These are phyloP conservation scores for Megamerina dolium DNA, from an alignment of 2,888 invertebrate species.

Conservation along the genomic window DNA sequence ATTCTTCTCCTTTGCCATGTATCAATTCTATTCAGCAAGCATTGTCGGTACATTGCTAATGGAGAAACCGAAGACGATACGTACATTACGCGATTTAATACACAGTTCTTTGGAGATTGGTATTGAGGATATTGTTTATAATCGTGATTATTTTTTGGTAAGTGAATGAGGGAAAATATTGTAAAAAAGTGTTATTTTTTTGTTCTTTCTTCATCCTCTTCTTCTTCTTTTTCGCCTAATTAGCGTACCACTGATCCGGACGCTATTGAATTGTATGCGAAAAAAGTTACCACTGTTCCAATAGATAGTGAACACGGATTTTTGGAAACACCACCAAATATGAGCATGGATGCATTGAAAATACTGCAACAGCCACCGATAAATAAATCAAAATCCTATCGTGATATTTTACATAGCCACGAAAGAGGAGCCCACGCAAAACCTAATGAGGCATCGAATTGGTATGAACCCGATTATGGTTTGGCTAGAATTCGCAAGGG, in stretches of 20 bases:
- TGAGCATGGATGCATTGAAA: constrained; percentile 18
- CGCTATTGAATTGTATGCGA: constrained; percentile 55
- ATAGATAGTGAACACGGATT: constrained; percentile 17
- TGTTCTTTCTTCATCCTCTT: neutral
- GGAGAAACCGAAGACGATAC: constrained; percentile 58
- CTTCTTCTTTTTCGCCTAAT: constrained; percentile 4
- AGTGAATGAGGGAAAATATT: constrained; percentile 15
- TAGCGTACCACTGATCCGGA: constrained; percentile 62
- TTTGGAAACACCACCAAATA: constrained; percentile 5
- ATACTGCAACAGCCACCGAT: constrained; percentile 6
- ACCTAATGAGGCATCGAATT: constrained; percentile 47
- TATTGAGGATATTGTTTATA: constrained; percentile 60
- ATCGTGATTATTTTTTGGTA: constrained; percentile 60
- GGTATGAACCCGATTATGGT: constrained; percentile 54
- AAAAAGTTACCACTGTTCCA: constrained; percentile 51
- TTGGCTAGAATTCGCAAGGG: constrained; percentile 57
- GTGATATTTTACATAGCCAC: constrained; percentile 36
- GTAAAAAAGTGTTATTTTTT: neutral
- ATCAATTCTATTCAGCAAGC: constrained; percentile 66
- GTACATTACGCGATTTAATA: constrained; percentile 55
- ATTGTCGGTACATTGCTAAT: constrained; percentile 61
- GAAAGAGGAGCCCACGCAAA: constrained; percentile 37
- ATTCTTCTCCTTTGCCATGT: constrained; percentile 57
- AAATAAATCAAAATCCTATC: constrained; percentile 28
- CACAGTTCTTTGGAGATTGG: constrained; percentile 57